Evolutionary conservation across 2,797 vertebrate species (phyloP).

Genomic region (Schizothorax lantsangensis): DNA sequence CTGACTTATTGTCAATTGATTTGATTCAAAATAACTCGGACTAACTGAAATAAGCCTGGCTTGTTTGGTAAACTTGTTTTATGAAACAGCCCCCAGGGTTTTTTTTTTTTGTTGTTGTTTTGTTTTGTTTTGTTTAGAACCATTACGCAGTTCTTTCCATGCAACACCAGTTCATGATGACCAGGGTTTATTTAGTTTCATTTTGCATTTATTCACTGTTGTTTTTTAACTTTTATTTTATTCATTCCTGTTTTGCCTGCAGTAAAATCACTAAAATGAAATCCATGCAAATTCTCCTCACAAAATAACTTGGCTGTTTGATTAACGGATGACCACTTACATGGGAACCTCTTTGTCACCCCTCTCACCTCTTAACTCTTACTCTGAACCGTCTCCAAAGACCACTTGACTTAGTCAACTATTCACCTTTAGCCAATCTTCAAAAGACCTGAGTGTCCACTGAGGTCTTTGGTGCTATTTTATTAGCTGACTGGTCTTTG

Average conservation of each 20-base stretch:
- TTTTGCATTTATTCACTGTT: neutral
- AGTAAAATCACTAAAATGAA: neutral
- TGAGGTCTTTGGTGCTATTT: constrained; percentile 19
- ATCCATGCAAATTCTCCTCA: neutral
- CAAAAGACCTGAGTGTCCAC: constrained; percentile 33
- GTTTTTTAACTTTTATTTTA: neutral
- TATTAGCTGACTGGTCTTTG: constrained; percentile 20
- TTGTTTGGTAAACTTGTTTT: neutral
- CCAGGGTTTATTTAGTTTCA: neutral
- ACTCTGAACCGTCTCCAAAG: constrained; percentile 43
- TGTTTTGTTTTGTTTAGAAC: neutral
- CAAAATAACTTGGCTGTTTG: constrained; percentile 37
- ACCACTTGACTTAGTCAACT: constrained; percentile 31
- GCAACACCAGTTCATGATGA: neutral
- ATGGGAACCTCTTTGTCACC: constrained; percentile 22
- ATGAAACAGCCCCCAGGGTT: too few species aligned
- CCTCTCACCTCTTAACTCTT: constrained; percentile 40
- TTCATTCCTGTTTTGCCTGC: neutral
- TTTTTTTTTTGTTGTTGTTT: too few species aligned
- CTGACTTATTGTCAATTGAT: neutral
- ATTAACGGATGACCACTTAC: constrained; percentile 21
- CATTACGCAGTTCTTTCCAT: too few species aligned
- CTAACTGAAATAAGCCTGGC: too few species aligned
- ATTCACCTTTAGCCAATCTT: constrained; percentile 22
- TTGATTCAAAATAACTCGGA: too few species aligned